Conservation (phyloP, 37 sponge, comb jelly and placozoan genomes). For the Haliclona indistincta region DNA sequence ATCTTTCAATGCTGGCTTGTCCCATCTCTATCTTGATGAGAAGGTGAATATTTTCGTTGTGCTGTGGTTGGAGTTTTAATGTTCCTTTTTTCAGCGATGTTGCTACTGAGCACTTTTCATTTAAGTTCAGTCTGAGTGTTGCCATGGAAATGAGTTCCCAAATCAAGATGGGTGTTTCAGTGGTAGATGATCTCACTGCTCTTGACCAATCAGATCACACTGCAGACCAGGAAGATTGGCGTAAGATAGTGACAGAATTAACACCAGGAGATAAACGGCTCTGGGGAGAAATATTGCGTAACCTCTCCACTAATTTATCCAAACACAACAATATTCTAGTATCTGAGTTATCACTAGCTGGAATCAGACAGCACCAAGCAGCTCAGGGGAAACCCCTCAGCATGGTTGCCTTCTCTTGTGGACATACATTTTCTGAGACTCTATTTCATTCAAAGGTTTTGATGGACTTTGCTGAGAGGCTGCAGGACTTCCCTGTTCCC, state of each 20-base stretch:
- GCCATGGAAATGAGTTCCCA: slow-evolving; percentile 15
- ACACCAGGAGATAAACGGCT: slow-evolving; percentile 24
- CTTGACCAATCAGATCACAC: not conserved
- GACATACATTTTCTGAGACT: slow-evolving; percentile 47
- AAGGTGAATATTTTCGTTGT: slow-evolving; percentile 15
- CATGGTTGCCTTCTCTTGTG: slow-evolving; percentile 66
- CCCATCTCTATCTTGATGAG: slow-evolving; percentile 40
- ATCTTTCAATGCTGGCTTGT: slow-evolving; percentile 18
- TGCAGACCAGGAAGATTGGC: not conserved
- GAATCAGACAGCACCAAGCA: not conserved
- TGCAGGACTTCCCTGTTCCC: slow-evolving; percentile 42
- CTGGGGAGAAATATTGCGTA: slow-evolving; percentile 58
- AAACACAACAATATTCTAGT: slow-evolving; percentile 11
- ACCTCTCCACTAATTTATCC: slow-evolving; percentile 38
- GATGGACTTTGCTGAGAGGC: slow-evolving; percentile 48
- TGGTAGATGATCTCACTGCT: slow-evolving; percentile 21
- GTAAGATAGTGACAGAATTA: not conserved
- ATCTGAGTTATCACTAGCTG: slow-evolving; percentile 12
- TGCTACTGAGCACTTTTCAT: not conserved
- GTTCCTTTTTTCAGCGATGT: not conserved
- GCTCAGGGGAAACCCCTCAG: not conserved
- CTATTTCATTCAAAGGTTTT: slow-evolving; percentile 43
- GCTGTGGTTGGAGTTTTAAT: not conserved
- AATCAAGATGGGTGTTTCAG: slow-evolving; percentile 11
- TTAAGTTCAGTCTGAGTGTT: slow-evolving; percentile 39